Evolutionary conservation across 35 echinoderm and acorn worm species (phyloP), one percentile per base, ranked within the genome.

Genomic region (Patiria miniata): DNA sequence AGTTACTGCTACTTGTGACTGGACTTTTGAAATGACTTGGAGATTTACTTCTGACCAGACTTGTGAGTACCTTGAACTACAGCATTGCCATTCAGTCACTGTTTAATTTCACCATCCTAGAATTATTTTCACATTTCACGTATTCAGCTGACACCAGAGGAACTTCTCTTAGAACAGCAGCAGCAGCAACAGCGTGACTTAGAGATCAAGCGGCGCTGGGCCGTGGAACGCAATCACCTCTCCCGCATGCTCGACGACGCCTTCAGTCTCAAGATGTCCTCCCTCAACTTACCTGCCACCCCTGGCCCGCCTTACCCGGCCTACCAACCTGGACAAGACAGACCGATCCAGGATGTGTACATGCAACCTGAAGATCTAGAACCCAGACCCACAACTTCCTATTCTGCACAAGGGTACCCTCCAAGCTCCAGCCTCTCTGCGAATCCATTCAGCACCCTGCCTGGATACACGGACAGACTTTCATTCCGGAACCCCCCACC

Each of bases 191-290:
- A 73, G n/a, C 23, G 65, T 5, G 65, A 73, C 15, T 23, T 73
- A 14, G 65, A 73, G 65, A 73, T 73, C 65, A 73, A 73, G 65
- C 21, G 21, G 34, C 65, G 65, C 2, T 73, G 65, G 65, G 65
- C 65, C 1, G 26, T 73, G 34, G 65, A 73, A 7, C 65, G 65
- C 21, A 73, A 73, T 5, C 65, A 30, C 34, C 65, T 73, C 8
- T 73, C 65, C 23, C 65, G 34, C 26, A 73, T 73, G 65, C 65
- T 73, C 1, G 65, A 73, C 29, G 65, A 73, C 14, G 65, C 65
- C 34, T 73, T 73, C 34, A 36, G 34, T 26, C 65, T 73, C 8
- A 73, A 73, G 65, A 73, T 73, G 65, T 10, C 7, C 2, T 73
- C 65, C 15, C 29, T 73, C 23, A 18, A 26, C 3, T 73, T 14